Evolutionary conservation across 2,888 invertebrate genomes (phyloP), one percentile per base, ranked within the genome.

Genomic region (Flexamia atlantica): DNA sequence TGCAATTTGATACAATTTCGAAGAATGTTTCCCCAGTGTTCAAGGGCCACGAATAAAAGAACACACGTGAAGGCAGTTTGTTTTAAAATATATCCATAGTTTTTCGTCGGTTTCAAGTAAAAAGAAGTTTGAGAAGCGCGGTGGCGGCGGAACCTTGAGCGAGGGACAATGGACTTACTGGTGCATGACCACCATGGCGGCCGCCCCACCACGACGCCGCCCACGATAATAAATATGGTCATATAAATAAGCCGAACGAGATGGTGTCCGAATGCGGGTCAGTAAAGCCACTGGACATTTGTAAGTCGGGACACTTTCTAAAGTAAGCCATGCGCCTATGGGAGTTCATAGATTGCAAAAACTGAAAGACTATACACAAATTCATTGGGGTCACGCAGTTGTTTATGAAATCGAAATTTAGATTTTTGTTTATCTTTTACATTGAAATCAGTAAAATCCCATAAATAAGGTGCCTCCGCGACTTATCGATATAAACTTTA

Each of bases 131-230:
- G 14, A 64, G 28, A 28, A 30, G 28, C 28, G 25, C 64, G 30
- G 17, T 17, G 30, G 28, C 30, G 14, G 64, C 25, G 3, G 7
- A 23, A 23, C 28, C 28, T 30, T 30, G 28, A 14, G 64, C 28
- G 57, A 3, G 4, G 64, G 64, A 64, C 64, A 64, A 64, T 64
- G 64, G 64, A 14, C 30, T 64, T 64, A 30, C 64, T 64, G 28
- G 30, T 25, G 64, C 64, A 64, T 64, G 64, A 64, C 64, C 64
- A 64, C 64, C 64, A 64, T 64, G 64, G 64, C 64, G 64, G 64
- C 25, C 20, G 23, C 25, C 64, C 64, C 7, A 3, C 28, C 28
- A 4, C n/a, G 25, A 46, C 17, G 17, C 46, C 57, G 12, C 20
- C 57, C 57, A 57, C 57, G 23, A 20, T 23, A 57, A 25, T 23